phyloP scores from a whole-genome alignment of 2,797 vertebrate genomes.

The Periophthalmus magnuspinnatus region DNA sequence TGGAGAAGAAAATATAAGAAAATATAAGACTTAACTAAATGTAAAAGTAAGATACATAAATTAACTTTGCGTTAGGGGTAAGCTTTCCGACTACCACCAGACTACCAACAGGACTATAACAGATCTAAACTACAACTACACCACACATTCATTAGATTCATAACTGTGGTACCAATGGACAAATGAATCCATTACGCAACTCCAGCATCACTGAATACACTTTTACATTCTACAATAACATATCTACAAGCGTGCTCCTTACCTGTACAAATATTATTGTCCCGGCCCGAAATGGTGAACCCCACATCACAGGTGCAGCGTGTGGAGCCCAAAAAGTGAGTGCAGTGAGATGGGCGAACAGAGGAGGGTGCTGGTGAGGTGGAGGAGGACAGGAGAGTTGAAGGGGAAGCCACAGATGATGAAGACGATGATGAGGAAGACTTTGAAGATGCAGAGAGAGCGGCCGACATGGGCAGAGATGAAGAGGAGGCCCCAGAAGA shows the following conservation, averaged over 20 bases:
- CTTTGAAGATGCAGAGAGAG: slow-evolving; percentile 8
- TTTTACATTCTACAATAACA: not conserved
- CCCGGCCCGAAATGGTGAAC: slow-evolving; percentile 75
- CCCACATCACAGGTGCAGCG: slow-evolving; percentile 78
- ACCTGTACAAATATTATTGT: slow-evolving; percentile 78
- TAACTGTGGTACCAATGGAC: too few species aligned
- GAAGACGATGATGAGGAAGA: slow-evolving; percentile 17
- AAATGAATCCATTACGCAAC: too few species aligned
- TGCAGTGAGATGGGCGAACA: slow-evolving; percentile 67
- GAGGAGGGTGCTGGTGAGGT: slow-evolving; percentile 37
- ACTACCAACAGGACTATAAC: too few species aligned
- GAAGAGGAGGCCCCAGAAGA: slow-evolving; percentile 26
- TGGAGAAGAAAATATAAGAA: slow-evolving; percentile 10
- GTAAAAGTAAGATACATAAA: too few species aligned
- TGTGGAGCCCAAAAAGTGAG: slow-evolving; percentile 70
- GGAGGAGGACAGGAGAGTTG: slow-evolving; percentile 24
- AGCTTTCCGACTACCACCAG: too few species aligned
- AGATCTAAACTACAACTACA: too few species aligned
- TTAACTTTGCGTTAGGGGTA: too few species aligned
- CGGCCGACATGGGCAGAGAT: slow-evolving; percentile 5
- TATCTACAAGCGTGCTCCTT: not conserved
- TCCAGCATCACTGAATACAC: too few species aligned
- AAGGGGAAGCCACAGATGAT: slow-evolving; percentile 27
- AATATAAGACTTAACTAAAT: too few species aligned
- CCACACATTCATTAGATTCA: too few species aligned